Conservation (phyloP, 2,797 vertebrate species). For the Notolabrus celidotus region DNA sequence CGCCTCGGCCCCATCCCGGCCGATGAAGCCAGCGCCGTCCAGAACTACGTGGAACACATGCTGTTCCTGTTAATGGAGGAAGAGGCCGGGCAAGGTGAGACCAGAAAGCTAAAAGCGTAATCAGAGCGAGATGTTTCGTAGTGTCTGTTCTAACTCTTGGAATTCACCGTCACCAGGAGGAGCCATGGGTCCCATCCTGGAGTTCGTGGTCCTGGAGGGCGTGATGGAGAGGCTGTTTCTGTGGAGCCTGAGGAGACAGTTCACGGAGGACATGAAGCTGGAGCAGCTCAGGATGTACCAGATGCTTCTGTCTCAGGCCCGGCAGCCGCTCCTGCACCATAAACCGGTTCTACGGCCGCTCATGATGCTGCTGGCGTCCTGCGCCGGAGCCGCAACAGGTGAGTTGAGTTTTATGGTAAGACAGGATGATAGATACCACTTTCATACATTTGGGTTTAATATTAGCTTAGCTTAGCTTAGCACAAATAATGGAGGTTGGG, state of each 20-base stretch:
- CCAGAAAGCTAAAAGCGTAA: accelerated
- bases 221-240: conserved; percentile 98
- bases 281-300: conserved; percentile 97
- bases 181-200: conserved; percentile 96
- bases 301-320: conserved; percentile 91
- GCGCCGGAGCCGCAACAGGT: conserved; percentile 84
- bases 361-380: conserved; percentile 93
- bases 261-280: conserved; percentile 95
- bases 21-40: conserved; percentile 95
- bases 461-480: too few relatives aligned
- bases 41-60: conserved; percentile 99
- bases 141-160: accelerated
- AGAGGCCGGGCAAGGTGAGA: conserved; percentile 79
- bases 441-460: too few relatives aligned
- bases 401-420: neutral
- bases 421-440: too few relatives aligned
- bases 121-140: accelerated
- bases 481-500: too few relatives aligned
- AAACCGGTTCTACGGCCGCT: conserved; percentile 94
- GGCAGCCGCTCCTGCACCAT: conserved; percentile 95
- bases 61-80: conserved; percentile 96
- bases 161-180: conserved; percentile 67
- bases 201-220: conserved; percentile 95
- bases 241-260: conserved; percentile 94
- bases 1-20: conserved; percentile 82